These are phyloP conservation scores for Linnaemya vulpina DNA, from an alignment of 2,888 invertebrate genomes.

Conservation along the genomic window DNA sequence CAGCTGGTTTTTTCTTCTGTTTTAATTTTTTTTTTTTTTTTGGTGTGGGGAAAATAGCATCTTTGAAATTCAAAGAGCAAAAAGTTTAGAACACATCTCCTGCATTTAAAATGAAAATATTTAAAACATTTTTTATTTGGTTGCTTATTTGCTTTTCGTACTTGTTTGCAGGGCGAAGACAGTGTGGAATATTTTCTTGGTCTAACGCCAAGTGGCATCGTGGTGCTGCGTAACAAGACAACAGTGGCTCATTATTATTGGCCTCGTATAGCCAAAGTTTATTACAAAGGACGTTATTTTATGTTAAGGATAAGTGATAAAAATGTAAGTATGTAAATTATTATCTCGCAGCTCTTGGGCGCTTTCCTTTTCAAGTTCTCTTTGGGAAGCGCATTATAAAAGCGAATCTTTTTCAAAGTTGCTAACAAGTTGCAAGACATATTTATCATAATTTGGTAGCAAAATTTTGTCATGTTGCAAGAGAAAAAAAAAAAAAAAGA, in stretches of 20 bases:
- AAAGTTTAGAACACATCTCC: neutral
- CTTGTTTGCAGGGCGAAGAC: constrained; percentile 91
- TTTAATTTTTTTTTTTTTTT: no score
- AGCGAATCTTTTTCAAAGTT: constrained; percentile 45
- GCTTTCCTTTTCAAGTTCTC: constrained; percentile 44
- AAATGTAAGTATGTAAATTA: constrained; percentile 86
- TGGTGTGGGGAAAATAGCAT: neutral
- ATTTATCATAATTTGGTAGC: constrained; percentile 57
- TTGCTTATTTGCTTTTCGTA: constrained; percentile 48
- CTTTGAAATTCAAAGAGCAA: constrained; percentile 38
- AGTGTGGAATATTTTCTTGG: constrained; percentile 98
- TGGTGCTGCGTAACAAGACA: constrained; percentile 96
- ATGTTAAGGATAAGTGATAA: constrained; percentile 98
- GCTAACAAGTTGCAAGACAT: constrained; percentile 75
- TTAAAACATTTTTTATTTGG: constrained; percentile 54
- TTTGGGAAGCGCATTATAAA: constrained; percentile 56
- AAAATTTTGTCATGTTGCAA: constrained; percentile 45
- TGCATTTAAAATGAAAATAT: constrained; percentile 13
- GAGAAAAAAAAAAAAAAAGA: constrained; percentile 23
- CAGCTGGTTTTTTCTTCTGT: no score
- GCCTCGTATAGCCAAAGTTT: constrained; percentile 98
- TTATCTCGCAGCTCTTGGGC: constrained; percentile 10
- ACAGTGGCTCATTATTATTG: constrained; percentile 99
- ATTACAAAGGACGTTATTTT: constrained; percentile 97
- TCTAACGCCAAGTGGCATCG: constrained; percentile 96